phyloP scores from a whole-genome alignment of 1,140 invertebrate genomes.

The Achatina immaculata region DNA sequence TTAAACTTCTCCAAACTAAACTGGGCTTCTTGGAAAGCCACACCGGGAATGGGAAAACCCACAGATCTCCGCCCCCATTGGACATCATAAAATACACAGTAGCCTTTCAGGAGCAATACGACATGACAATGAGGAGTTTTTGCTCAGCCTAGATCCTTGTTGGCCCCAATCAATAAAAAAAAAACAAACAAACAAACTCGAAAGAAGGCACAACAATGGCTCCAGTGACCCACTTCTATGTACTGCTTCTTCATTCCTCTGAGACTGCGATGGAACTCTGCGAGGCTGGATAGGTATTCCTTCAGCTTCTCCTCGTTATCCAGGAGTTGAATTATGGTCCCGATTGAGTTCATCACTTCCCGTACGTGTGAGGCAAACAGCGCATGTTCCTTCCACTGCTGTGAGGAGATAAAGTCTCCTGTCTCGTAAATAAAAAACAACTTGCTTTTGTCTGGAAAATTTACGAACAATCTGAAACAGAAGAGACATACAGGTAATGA shows the following conservation, averaged over 20 bases:
- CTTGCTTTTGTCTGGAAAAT: neutral
- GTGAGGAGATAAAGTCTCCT: neutral
- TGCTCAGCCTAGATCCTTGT: no score
- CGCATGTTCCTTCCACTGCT: neutral
- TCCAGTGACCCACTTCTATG: neutral
- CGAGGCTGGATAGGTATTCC: neutral
- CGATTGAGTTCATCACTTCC: neutral
- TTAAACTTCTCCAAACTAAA: no score
- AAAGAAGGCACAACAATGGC: no score
- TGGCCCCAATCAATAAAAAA: no score
- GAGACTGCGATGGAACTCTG: slow-evolving; percentile 4
- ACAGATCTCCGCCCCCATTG: no score
- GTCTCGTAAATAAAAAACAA: neutral
- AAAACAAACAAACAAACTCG: no score
- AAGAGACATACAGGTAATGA: no score
- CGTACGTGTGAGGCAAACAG: neutral
- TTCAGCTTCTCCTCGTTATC: neutral
- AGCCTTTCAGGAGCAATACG: no score
- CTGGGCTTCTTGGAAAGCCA: no score
- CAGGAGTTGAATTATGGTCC: neutral
- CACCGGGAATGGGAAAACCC: no score
- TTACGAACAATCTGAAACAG: neutral
- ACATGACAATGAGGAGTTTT: no score
- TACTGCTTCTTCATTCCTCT: slow-evolving; percentile 5
- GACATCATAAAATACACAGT: no score